A percentile compares a stretch with the other conserved stretches of the same genome.
Evolutionary conservation across 2,113 vertebrate genomes (phyloP).

Genomic region (Phaetusa simplex): DNA sequence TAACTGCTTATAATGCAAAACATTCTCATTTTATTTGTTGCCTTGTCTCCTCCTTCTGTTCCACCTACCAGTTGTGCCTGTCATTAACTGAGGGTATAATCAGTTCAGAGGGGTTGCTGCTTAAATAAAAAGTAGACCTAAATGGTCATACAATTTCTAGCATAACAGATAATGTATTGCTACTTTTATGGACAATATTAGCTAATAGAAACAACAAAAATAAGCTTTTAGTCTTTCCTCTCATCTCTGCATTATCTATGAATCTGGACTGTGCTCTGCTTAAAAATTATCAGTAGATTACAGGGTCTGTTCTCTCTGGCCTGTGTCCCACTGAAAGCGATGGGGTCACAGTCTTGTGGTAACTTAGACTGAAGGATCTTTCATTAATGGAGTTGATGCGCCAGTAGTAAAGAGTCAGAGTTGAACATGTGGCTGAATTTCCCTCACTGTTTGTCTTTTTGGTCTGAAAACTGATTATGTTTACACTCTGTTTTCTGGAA

Average conservation of each 20-base stretch:
- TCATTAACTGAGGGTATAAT: not conserved
- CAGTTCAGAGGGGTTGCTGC: not conserved
- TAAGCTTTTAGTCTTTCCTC: not conserved
- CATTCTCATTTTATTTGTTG: not conserved
- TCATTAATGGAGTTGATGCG: not conserved
- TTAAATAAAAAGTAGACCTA: not conserved
- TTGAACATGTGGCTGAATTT: not conserved
- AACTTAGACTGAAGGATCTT: not conserved
- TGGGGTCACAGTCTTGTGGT: not conserved
- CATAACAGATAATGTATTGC: not conserved
- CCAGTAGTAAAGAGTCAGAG: not conserved
- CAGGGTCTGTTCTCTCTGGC: not conserved
- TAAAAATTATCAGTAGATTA: not conserved
- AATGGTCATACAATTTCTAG: not conserved
- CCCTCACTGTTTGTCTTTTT: not conserved
- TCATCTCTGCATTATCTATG: not conserved
- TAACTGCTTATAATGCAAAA: not conserved
- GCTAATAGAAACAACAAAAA: not conserved
- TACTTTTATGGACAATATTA: not conserved
- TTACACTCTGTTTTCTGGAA: not conserved
- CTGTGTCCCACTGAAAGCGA: not conserved
- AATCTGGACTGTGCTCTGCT: not conserved
- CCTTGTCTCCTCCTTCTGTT: not conserved
- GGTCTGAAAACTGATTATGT: not conserved
- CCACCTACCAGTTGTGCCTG: not conserved